Percentiles rank a stretch among this genome's conserved stretches.
These are phyloP conservation scores for Lethrus apterus DNA, from an alignment of 1,140 invertebrate species.

Conservation along the genomic window DNA sequence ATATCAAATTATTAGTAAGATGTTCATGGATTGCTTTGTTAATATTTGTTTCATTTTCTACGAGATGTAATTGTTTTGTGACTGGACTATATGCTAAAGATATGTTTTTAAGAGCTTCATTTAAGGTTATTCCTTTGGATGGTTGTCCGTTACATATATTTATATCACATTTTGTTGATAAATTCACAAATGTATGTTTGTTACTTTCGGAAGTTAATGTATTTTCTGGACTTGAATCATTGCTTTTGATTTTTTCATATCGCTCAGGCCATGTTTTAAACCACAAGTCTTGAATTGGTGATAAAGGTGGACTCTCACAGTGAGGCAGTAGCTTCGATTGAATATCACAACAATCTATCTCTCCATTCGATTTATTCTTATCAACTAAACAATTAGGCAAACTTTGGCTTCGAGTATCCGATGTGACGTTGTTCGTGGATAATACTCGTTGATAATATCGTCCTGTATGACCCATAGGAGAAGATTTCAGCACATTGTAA, in stretches of 20 bases:
- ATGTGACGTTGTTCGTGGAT: slow-evolving; percentile 6
- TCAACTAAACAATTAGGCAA: slow-evolving; percentile 27
- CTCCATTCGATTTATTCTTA: slow-evolving; percentile 16
- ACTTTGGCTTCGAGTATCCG: slow-evolving; percentile 27
- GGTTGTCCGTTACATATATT: not conserved
- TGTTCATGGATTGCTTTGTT: slow-evolving; percentile 19
- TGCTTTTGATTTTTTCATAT: slow-evolving; percentile 34
- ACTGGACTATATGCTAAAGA: slow-evolving; percentile 47
- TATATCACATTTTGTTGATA: not conserved
- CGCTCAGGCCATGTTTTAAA: slow-evolving; percentile 42
- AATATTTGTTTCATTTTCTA: slow-evolving; percentile 22
- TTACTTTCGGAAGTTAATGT: not conserved
- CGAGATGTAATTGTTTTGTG: slow-evolving; percentile 44
- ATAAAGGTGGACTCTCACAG: slow-evolving; percentile 20
- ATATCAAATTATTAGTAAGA: slow-evolving; percentile 22
- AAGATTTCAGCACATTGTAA: slow-evolving; percentile 18
- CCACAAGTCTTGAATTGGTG: slow-evolving; percentile 28
- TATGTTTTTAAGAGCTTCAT: slow-evolving; percentile 47
- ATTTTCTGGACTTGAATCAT: slow-evolving; percentile 20
- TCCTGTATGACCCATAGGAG: slow-evolving; percentile 25
- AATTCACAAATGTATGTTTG: no score
- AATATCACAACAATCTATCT: slow-evolving; percentile 21
- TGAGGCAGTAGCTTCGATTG: slow-evolving; percentile 22
- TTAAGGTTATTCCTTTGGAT: slow-evolving; percentile 35
- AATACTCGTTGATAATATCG: slow-evolving; percentile 23